phyloP scores from a whole-genome alignment of 2,888 invertebrate genomes.

The Hyposoter dolosus region DNA sequence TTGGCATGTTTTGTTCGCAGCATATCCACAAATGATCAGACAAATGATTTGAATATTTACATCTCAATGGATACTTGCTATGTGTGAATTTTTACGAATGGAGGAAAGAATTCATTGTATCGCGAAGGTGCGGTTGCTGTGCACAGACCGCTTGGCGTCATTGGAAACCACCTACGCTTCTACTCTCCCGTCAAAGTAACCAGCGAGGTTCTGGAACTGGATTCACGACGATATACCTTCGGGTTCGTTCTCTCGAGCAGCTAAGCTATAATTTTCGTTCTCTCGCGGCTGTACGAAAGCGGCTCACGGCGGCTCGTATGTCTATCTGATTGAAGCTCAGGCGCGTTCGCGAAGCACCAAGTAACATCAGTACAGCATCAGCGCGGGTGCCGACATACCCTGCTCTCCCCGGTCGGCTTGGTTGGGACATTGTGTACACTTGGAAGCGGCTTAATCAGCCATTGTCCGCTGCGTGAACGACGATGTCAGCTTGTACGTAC shows the following conservation, averaged over 20 bases:
- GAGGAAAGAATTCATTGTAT: slow-evolving; percentile 57
- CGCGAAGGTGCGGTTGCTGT: slow-evolving; percentile 71
- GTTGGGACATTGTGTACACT: slow-evolving; percentile 78
- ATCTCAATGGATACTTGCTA: not conserved
- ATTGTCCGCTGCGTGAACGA: slow-evolving; percentile 74
- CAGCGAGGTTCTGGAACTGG: slow-evolving; percentile 20
- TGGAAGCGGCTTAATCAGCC: slow-evolving; percentile 82
- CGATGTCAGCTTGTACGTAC: slow-evolving; percentile 63
- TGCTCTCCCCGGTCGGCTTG: slow-evolving; percentile 57
- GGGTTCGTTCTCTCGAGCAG: slow-evolving; percentile 12
- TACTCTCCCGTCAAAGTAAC: slow-evolving; percentile 39
- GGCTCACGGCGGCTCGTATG: slow-evolving; percentile 67
- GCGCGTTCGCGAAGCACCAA: slow-evolving; percentile 64
- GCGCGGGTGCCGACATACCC: slow-evolving; percentile 53
- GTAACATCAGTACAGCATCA: slow-evolving; percentile 59
- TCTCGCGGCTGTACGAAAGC: slow-evolving; percentile 48
- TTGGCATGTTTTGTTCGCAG: too few species aligned
- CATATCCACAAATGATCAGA: too few species aligned
- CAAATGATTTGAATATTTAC: too few species aligned
- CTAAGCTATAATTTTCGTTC: slow-evolving; percentile 54
- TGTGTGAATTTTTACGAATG: not conserved
- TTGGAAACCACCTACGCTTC: slow-evolving; percentile 43
- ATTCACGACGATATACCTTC: slow-evolving; percentile 33
- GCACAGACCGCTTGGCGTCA: slow-evolving; percentile 71
- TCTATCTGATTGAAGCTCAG: slow-evolving; percentile 77